A percentile compares a stretch with the other conserved stretches of the same genome.
phyloP scores from a whole-genome alignment of 2,797 vertebrate species.

The Anabas testudineus region DNA sequence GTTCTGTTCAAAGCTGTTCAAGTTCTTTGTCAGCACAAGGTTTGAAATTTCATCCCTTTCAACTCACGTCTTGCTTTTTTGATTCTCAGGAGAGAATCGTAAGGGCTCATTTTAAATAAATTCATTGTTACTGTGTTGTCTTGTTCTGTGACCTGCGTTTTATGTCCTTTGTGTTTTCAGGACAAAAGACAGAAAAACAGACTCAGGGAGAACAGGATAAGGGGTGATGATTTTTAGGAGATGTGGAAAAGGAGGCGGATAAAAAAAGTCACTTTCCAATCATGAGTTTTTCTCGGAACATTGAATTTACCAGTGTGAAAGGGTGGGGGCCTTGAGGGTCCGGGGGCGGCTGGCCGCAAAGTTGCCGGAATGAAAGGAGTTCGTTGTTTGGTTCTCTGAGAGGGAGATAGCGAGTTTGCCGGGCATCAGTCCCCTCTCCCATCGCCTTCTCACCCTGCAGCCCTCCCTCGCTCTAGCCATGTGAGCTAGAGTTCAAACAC shows the following conservation, averaged over 20 bases:
- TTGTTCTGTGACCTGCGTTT: conserved; percentile 9
- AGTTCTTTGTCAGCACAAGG: too few relatives aligned
- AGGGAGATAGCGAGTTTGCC: conserved; percentile 80
- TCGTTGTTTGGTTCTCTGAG: conserved; percentile 79
- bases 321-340: conserved; percentile 77
- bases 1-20: too few relatives aligned
- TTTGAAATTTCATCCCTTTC: too few relatives aligned
- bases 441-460: conserved; percentile 78
- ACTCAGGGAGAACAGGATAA: conserved; percentile 39
- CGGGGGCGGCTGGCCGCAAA: conserved; percentile 74
- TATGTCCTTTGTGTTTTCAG: conserved; percentile 19
- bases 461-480: conserved; percentile 77
- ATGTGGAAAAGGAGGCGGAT: conserved; percentile 62
- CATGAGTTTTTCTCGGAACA: conserved; percentile 88
- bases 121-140: too few relatives aligned
- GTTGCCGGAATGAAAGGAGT: conserved; percentile 84
- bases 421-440: conserved; percentile 76
- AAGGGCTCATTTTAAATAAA: too few relatives aligned
- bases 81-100: too few relatives aligned
- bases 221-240: conserved; percentile 46
- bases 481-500: conserved; percentile 82
- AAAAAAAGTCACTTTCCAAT: conserved; percentile 84
- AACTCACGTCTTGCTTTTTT: too few relatives aligned
- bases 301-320: conserved; percentile 86
- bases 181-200: conserved; percentile 37